phyloP scores from a whole-genome alignment of 2,113 vertebrate species.

The Corythaeola cristata region DNA sequence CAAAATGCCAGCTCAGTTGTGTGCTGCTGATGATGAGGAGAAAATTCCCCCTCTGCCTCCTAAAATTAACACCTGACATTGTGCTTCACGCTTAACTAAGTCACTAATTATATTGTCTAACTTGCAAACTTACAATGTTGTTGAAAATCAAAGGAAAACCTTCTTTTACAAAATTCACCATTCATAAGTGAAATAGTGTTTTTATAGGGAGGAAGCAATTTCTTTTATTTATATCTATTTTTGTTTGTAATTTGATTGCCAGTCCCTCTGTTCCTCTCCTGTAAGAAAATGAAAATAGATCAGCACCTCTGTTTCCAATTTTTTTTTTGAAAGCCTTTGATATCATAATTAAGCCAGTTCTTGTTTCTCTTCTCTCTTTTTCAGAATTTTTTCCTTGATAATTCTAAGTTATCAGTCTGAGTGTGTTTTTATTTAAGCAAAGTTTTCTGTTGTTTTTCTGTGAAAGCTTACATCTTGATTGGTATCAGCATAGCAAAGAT shows the following conservation, averaged over 20 bases:
- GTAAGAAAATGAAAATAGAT: not conserved
- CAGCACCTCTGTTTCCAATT: not conserved
- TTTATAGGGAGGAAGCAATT: not conserved
- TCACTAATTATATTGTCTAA: not conserved
- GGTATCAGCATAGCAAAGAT: not conserved
- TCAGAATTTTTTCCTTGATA: not conserved
- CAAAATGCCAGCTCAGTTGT: not conserved
- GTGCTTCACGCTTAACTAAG: not conserved
- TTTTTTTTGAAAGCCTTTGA: not conserved
- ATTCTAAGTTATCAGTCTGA: not conserved
- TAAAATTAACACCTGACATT: not conserved
- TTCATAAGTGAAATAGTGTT: not conserved
- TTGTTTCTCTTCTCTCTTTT: not conserved
- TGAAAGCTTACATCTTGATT: not conserved
- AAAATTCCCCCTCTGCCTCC: not conserved
- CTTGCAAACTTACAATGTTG: not conserved
- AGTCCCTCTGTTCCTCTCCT: not conserved
- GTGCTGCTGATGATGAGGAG: not conserved
- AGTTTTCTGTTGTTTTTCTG: not conserved
- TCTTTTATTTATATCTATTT: not conserved
- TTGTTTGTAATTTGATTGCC: not conserved
- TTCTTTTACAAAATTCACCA: not conserved
- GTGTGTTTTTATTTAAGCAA: not conserved
- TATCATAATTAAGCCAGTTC: not conserved
- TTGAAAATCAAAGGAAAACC: not conserved